Evolutionary conservation across 2,888 invertebrate genomes (phyloP), one percentile per base, ranked within the genome.

Genomic region (Crepidodera aurea): DNA sequence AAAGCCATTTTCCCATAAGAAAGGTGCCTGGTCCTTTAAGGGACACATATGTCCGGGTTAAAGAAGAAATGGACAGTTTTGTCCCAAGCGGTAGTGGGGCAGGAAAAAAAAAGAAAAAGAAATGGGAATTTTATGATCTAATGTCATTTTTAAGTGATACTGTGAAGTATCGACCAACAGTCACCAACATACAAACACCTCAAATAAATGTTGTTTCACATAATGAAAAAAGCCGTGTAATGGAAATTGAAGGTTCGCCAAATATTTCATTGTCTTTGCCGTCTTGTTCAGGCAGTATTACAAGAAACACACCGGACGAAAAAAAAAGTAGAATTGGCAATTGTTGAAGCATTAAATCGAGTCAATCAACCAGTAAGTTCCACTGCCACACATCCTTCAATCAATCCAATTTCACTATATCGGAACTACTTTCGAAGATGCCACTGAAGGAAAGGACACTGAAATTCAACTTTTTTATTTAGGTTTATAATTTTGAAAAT

Each of bases 81-180:
- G 29, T 46, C 1, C 57, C 58, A 10, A 60, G 48, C 39, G 64
- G 64, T 16, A 51, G 51, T 50, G 54, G 48, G 6, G 44, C 55
- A 13, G 22, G 18, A 16, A 44, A 46, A 34, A 58, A 22, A 55
- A 51, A 37, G n/a, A 46, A 29, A 13, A 60, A 54, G 40, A 53
- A 51, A 29, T 64, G 64, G 57, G 42, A 53, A 10, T 54, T 29
- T 42, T 64, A 48, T 57, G 60, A 64, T 18, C 13, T 12, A 12
- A 22, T 64, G 39, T 37, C 12, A 60, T 61, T 64, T 61, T 42
- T 58, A 22, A 46, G 40, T 12, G 64, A 64, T 12, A 56, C 53
- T 8, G 10, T 65, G 18, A 46, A 42, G 8, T 44, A 18, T n/a
- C 39, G 29, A 44, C 18, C 48, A 57, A 37, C 19, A 8, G 8